Percentiles rank a stretch among this genome's conserved stretches.
Evolutionary conservation across 64 coral and sea anemone species (phyloP).

Genomic region (Pachyseris speciosa): DNA sequence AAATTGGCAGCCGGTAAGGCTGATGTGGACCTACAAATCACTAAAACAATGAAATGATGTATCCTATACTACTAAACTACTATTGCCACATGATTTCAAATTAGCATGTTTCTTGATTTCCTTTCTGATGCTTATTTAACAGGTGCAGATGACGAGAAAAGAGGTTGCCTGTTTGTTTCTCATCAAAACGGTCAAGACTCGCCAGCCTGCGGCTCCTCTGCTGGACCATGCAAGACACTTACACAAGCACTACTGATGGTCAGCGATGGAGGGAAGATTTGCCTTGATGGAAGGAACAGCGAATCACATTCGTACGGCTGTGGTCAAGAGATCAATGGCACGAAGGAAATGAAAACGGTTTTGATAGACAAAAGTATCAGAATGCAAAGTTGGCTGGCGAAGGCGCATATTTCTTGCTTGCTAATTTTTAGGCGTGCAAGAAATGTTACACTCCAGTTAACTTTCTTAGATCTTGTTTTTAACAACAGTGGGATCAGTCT

Average conservation of each 20-base stretch:
- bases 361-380: background rate
- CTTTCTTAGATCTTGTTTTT: constrained; percentile 3
- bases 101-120: background rate
- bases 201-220: background rate
- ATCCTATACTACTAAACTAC: too few relatives aligned
- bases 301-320: constrained; percentile 22
- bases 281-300: background rate
- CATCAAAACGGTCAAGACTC: background rate
- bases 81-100: too few relatives aligned
- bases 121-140: background rate
- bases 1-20: too few relatives aligned
- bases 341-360: too few relatives aligned
- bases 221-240: background rate
- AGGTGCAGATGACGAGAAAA: background rate
- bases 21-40: too few relatives aligned
- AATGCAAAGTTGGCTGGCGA: background rate
- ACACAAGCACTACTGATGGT: background rate
- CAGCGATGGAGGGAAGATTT: background rate
- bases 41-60: too few relatives aligned
- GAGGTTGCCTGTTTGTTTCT: constrained; percentile 14
- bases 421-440: background rate
- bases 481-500: background rate
- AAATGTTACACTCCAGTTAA: too few relatives aligned
- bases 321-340: too few relatives aligned
- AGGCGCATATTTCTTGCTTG: background rate